phyloP scores from a whole-genome alignment of 2,888 invertebrate species.

The Gortyna flavago region DNA sequence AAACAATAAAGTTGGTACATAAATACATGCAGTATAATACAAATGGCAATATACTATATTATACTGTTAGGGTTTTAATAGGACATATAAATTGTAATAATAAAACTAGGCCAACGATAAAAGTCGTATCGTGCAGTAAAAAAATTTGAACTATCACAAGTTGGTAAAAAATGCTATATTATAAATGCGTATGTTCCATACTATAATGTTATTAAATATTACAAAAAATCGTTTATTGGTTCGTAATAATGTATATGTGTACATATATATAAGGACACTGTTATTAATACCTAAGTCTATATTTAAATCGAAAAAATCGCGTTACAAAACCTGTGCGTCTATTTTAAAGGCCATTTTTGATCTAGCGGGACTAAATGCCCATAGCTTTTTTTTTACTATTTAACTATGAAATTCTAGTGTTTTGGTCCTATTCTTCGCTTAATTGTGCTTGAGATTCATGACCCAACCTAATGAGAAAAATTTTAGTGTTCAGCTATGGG shows the following conservation, averaged over 20 bases:
- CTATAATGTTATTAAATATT: constrained; percentile 63
- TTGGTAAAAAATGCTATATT: constrained; percentile 82
- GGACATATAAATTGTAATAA: constrained; percentile 13
- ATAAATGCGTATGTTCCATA: constrained; percentile 77
- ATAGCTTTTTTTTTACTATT: constrained; percentile 56
- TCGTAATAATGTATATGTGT: constrained; percentile 63
- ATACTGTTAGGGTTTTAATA: constrained; percentile 21
- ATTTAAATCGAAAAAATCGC: constrained; percentile 68
- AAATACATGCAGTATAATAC: constrained; percentile 12
- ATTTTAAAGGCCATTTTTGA: constrained; percentile 68
- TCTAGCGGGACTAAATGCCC: constrained; percentile 74
- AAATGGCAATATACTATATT: constrained; percentile 18
- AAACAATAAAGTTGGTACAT: not conserved
- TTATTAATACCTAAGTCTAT: constrained; percentile 66
- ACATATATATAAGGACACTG: constrained; percentile 75
- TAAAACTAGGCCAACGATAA: constrained; percentile 25
- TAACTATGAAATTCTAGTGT: constrained; percentile 16
- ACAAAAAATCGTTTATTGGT: constrained; percentile 66
- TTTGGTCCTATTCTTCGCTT: constrained; percentile 45
- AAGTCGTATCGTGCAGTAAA: constrained; percentile 63
- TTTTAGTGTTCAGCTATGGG: constrained; percentile 54
- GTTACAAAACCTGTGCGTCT: constrained; percentile 73
- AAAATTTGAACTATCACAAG: constrained; percentile 77
- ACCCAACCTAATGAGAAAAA: constrained; percentile 8
- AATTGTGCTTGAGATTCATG: constrained; percentile 59